Evolutionary conservation across 2,888 invertebrate genomes (phyloP), one percentile per base, ranked within the genome.

Genomic region (Erynnis tages): DNA sequence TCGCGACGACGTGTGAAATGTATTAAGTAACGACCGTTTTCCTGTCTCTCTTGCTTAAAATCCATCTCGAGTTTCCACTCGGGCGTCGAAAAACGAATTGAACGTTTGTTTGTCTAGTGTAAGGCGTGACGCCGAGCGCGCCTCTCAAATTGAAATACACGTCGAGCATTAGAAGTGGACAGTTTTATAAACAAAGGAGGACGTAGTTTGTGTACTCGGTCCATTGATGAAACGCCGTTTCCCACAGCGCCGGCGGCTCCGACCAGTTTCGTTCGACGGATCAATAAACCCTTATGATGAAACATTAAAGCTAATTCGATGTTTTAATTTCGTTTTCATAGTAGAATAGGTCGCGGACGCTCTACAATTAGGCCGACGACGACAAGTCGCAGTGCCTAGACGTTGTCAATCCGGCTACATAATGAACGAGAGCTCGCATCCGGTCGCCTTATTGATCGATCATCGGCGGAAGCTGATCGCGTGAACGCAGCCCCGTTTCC

Each of bases 181-280:
- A 85, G 88, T 88, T 88, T 87, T 79, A 82, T 86, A 88, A 88
- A 89, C 85, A 89, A 84, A 73, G 68, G 65, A 76, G 74, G 72
- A 73, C 71, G 69, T 69, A 69, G 72, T 69, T 67, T 76, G 76
- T 77, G 73, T 78, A 73, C 79, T 71, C 76, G 72, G 74, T 61
- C 76, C 80, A 86, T 86, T 85, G 83, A 82, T 75, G 77, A 78
- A 75, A 75, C 71, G 77, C 66, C 66, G 72, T 78, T 84, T 86
- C 84, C 82, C 87, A 86, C 84, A 83, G 72, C 66, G 71, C 66
- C 65, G 69, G 66, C 63, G 71, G 67, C 65, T 57, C 60, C 60
- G 65, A 65, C 59, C 69, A 41, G 47, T 46, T 55, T 41, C 16
- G 44, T 41, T 35, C 35, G 55, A 44, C 47, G 64, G 62, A 59